Evolutionary conservation across 2,888 invertebrate species (phyloP).

Genomic region (Brassicogethes aeneus): DNA sequence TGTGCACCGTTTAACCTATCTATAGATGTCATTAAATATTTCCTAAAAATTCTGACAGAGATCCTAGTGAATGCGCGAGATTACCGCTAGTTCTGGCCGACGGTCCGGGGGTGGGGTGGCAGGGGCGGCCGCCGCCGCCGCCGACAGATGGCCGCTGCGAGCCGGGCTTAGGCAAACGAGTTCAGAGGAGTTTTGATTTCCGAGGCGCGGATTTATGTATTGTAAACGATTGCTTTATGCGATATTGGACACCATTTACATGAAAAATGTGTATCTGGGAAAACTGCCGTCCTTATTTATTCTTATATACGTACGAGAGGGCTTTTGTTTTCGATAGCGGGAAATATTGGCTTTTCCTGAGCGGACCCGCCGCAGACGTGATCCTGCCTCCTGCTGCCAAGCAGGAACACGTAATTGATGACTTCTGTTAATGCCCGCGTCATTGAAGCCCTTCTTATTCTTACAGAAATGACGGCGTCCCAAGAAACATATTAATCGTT

Average conservation of each 20-base stretch:
- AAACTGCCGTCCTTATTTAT: slow-evolving; percentile 25
- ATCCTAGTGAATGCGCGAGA: too few relatives aligned
- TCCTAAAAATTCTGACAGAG: too few relatives aligned
- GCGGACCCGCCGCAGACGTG: slow-evolving; percentile 34
- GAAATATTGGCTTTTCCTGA: slow-evolving; percentile 35
- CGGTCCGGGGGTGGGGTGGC: too few relatives aligned
- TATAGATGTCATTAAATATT: too few relatives aligned
- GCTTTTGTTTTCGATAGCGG: slow-evolving; percentile 44
- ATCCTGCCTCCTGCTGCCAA: slow-evolving; percentile 36
- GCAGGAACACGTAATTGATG: slow-evolving; percentile 42
- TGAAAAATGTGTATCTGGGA: slow-evolving; percentile 44
- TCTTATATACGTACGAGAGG: slow-evolving; percentile 31
- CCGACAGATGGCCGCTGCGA: slow-evolving; percentile 34
- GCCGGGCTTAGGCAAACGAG: slow-evolving; percentile 38
- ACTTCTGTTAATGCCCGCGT: slow-evolving; percentile 21
- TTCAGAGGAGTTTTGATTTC: slow-evolving; percentile 40
- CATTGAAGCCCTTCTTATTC: neutral
- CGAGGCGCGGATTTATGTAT: slow-evolving; percentile 41
- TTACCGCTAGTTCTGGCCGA: too few relatives aligned
- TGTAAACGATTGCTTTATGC: slow-evolving; percentile 46
- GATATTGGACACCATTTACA: slow-evolving; percentile 46
- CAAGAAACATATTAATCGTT: too few relatives aligned
- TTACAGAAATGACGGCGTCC: neutral
- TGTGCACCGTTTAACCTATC: too few relatives aligned
- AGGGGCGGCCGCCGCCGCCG: too few relatives aligned